Conservation (phyloP, 1,140 invertebrate species). For the Belonocnema kinseyi region DNA sequence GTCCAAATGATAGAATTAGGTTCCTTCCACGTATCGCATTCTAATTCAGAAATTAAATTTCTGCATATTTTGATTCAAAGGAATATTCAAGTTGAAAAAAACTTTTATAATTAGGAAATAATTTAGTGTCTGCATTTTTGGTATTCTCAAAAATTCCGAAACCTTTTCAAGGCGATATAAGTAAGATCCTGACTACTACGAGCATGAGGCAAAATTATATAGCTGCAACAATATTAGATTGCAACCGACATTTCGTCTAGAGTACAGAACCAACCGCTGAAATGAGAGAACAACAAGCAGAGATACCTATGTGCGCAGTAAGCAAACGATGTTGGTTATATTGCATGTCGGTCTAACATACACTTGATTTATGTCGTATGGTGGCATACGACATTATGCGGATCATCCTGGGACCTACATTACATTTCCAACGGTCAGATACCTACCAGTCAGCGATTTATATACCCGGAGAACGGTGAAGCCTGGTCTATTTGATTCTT, state of each 20-base stretch:
- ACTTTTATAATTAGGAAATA: too few relatives aligned
- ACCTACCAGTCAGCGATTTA: conserved; percentile 59
- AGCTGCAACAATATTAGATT: conserved; percentile 12
- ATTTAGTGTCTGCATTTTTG: background rate
- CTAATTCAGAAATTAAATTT: too few relatives aligned
- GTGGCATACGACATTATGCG: conserved; percentile 58
- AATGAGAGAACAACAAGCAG: conserved; percentile 20
- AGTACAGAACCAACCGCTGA: conserved; percentile 4
- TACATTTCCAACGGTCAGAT: conserved; percentile 36
- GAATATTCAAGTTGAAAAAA: too few relatives aligned
- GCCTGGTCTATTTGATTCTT: too few relatives aligned
- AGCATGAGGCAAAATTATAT: conserved; percentile 16
- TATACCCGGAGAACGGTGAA: conserved; percentile 30
- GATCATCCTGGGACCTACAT: conserved; percentile 55
- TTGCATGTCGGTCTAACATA: conserved; percentile 60
- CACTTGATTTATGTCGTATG: conserved; percentile 59
- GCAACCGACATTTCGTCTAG: background rate
- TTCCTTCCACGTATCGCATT: too few relatives aligned
- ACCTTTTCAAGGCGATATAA: conserved; percentile 1
- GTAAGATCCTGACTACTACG: background rate
- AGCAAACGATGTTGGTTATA: conserved; percentile 58
- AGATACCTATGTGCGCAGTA: conserved; percentile 17
- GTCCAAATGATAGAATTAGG: too few relatives aligned
- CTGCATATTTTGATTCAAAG: too few relatives aligned
- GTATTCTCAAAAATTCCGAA: background rate